Percentiles rank a stretch among this genome's conserved stretches.
Conservation (phyloP, 2,888 invertebrate genomes). For the Agrochola macilenta region DNA sequence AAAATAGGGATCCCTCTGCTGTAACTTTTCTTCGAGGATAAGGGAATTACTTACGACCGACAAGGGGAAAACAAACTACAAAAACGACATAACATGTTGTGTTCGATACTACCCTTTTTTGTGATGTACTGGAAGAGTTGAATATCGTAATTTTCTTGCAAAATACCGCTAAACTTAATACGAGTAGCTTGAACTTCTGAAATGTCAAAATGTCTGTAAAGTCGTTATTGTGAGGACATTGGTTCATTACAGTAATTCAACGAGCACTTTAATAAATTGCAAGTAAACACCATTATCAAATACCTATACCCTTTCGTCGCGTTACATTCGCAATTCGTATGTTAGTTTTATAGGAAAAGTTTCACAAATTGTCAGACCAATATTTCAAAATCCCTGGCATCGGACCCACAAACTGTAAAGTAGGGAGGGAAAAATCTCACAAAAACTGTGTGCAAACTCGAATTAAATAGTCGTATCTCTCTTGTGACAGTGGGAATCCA, state of each 20-base stretch:
- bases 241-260: conserved; percentile 29
- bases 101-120: conserved; percentile 76
- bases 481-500: conserved; percentile 85
- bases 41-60: conserved; percentile 85
- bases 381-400: conserved; percentile 71
- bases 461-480: conserved; percentile 87
- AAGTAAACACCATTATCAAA: conserved; percentile 21
- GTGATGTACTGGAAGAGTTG: conserved; percentile 51
- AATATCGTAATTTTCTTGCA: conserved; percentile 43
- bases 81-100: conserved; percentile 83
- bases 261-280: conserved; percentile 39
- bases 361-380: conserved; percentile 66
- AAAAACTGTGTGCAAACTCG: conserved; percentile 85
- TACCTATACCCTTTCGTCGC: conserved; percentile 5
- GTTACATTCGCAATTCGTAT: conserved; percentile 29
- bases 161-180: conserved; percentile 43
- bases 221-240: conserved; percentile 13
- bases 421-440: conserved; percentile 75
- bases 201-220: conserved; percentile 38
- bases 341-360: conserved; percentile 54
- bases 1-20: conserved; percentile 80
- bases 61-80: conserved; percentile 84
- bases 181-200: conserved; percentile 35
- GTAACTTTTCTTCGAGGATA: conserved; percentile 84
- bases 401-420: conserved; percentile 72